Evolutionary conservation across 2,113 vertebrate species (phyloP), one percentile per base, ranked within the genome.

Genomic region (Corynorhinus townsendii): DNA sequence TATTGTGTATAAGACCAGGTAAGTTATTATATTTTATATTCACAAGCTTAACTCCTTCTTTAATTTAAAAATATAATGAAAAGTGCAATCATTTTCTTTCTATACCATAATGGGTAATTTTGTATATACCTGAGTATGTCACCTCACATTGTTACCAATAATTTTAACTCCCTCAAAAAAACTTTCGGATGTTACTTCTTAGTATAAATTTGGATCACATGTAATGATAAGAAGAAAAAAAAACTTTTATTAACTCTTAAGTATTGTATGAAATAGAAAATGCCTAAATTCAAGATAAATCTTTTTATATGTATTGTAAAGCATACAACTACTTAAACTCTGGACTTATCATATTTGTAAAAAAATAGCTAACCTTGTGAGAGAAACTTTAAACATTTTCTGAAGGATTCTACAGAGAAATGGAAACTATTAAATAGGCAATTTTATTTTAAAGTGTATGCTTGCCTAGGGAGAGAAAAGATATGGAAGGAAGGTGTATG

Each of bases 281-380:
- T 84, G 4, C 10, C 49, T 83, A 62, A 73, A 91, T 79, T 93
- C 54, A 91, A 93, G 19, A 5, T 45, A 93, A 90, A 11, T 43
- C n/a, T 59, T 96, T 93, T 92, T 79, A 73, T 71, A 69, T 33
- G 14, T 2, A 54, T 69, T 35, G 49, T 82, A 84, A 94, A 95
- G 40, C 43, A 52, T 38, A 93, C n/a, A 10, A 20, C 24, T 83
- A 79, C 24, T 86, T 95, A 89, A 73, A 87, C 26, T 66, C 38
- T 93, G 45, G 17, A 95, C 92, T 75, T 75, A 79, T 49, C 64
- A 73, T 73, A 45, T 86, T 83, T 93, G 43, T 30, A 68, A 84
- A 86, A 94, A 91, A 92, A 66, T 40, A 93, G 35, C 19, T 49
- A 87, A 83, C 17, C 30, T 93, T 79, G 49, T 92, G 54, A 62